phyloP scores from a whole-genome alignment of 2,888 invertebrate species.

The Conchocele bisecta region DNA sequence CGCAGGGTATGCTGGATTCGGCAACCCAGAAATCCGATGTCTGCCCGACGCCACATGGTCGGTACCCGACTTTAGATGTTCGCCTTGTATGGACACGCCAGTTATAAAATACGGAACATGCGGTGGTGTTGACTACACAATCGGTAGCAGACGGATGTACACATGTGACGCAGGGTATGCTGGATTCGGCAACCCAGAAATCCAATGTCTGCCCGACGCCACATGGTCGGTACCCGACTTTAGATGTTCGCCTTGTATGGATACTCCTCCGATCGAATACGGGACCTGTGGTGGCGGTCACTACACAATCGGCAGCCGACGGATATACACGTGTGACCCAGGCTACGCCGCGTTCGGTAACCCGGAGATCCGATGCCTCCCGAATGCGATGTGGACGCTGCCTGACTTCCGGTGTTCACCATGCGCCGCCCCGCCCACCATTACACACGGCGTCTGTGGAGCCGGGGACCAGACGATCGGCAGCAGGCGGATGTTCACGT shows the following conservation, averaged over 20 bases:
- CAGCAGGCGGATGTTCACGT: conserved; percentile 8
- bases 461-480: background rate
- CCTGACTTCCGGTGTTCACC: conserved; percentile 22
- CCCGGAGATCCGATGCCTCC: conserved; percentile 19
- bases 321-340: conserved; percentile 11
- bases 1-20: conserved; percentile 31
- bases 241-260: conserved; percentile 3
- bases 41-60: conserved; percentile 23
- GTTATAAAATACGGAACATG: conserved; percentile 10
- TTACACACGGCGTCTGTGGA: conserved; percentile 16
- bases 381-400: conserved; percentile 6
- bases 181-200: conserved; percentile 6
- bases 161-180: conserved; percentile 16
- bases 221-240: conserved; percentile 13
- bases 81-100: conserved; percentile 6
- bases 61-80: background rate
- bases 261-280: conserved; percentile 6
- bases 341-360: conserved; percentile 21
- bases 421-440: conserved; percentile 3
- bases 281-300: conserved; percentile 16
- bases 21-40: conserved; percentile 32
- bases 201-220: conserved; percentile 10
- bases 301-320: conserved; percentile 1
- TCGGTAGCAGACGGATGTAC: conserved; percentile 3
- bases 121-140: background rate